These are phyloP conservation scores for Pseudolaguvia tuberculata DNA, from an alignment of 2,113 vertebrate genomes.

Conservation along the genomic window DNA sequence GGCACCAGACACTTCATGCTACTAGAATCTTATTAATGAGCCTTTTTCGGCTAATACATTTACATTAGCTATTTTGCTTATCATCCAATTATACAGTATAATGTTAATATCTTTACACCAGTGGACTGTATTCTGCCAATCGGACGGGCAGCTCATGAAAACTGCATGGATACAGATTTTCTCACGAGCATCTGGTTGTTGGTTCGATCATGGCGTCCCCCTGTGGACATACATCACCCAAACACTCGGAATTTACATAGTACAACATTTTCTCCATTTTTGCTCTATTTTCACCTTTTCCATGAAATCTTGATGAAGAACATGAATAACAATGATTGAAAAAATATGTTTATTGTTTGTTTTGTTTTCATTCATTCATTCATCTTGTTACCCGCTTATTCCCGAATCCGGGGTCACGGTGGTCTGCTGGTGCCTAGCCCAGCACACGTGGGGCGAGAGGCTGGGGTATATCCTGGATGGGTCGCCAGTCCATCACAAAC, in stretches of 20 bases:
- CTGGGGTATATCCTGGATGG: too few species aligned
- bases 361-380: too few species aligned
- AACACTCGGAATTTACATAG: not conserved
- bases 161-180: conserved; percentile 42
- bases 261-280: not conserved
- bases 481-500: too few species aligned
- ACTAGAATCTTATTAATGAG: not conserved
- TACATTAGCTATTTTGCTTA: not conserved
- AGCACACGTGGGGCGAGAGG: too few species aligned
- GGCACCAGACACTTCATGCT: not conserved
- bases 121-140: conserved; percentile 8
- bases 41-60: not conserved
- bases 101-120: conserved; percentile 19
- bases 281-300: too few species aligned
- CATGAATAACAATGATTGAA: too few species aligned
- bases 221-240: not conserved
- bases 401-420: too few species aligned
- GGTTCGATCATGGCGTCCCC: conserved; percentile 8
- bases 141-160: conserved; percentile 17
- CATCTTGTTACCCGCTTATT: too few species aligned
- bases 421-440: too few species aligned
- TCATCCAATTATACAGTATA: too few species aligned
- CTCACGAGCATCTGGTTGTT: conserved; percentile 10
- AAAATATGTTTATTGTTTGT: too few species aligned
- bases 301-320: too few species aligned